These are phyloP conservation scores for Unio pictorum DNA, from an alignment of 2,888 invertebrate genomes.

Conservation along the genomic window DNA sequence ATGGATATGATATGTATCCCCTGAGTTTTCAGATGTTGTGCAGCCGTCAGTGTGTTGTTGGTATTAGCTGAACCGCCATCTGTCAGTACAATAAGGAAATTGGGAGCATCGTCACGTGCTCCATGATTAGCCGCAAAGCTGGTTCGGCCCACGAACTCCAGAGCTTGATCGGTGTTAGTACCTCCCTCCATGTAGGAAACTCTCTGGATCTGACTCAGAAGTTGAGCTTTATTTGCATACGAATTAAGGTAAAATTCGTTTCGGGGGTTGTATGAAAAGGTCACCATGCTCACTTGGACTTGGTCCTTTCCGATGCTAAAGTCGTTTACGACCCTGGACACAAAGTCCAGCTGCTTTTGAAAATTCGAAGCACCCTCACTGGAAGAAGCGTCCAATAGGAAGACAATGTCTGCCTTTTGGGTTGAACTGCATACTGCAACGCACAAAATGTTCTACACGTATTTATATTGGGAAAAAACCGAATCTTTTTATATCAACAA, in stretches of 20 bases:
- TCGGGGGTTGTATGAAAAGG: conserved; percentile 36
- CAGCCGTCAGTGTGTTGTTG: conserved; percentile 27
- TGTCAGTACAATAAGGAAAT: conserved; percentile 40
- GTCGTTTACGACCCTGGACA: conserved; percentile 31
- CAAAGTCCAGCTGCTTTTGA: conserved; percentile 39
- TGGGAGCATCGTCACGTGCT: conserved; percentile 23
- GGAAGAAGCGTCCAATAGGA: conserved; percentile 43
- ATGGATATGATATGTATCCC: conserved; percentile 32
- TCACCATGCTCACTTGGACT: conserved; percentile 44
- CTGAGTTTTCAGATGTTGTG: conserved; percentile 30
- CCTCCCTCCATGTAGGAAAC: conserved; percentile 28
- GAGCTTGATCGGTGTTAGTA: conserved; percentile 39
- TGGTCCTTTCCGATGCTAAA: conserved; percentile 32
- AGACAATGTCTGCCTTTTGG: conserved; percentile 37
- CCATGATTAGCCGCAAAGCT: conserved; percentile 33
- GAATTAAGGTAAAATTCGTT: conserved; percentile 48
- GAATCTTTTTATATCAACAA: no score
- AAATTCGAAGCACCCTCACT: conserved; percentile 38
- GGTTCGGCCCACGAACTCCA: conserved; percentile 31
- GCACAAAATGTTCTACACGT: no score
- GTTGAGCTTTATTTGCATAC: conserved; percentile 26
- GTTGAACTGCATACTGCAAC: conserved; percentile 33
- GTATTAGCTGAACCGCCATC: conserved; percentile 38
- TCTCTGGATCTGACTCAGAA: conserved; percentile 38
- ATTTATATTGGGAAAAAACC: no score